Conservation (phyloP, 2,888 invertebrate species). For the Sthenelais limicola region DNA sequence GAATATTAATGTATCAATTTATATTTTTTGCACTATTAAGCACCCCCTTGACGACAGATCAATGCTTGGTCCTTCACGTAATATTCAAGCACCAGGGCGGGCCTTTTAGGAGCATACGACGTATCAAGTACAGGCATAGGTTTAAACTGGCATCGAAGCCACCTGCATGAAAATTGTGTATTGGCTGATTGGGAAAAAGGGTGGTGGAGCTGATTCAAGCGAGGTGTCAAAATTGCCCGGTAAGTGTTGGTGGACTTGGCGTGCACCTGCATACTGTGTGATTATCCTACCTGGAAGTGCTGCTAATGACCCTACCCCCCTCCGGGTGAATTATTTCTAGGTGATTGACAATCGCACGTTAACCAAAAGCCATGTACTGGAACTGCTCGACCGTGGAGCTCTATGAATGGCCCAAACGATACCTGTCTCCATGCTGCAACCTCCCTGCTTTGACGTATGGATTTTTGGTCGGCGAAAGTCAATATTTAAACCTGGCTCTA, state of each 20-base stretch:
- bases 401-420: constrained; percentile 3
- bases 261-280: constrained; percentile 2
- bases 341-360: not conserved
- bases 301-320: constrained; percentile 16
- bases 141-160: too few relatives aligned
- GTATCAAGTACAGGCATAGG: too few relatives aligned
- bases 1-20: too few relatives aligned
- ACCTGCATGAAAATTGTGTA: too few relatives aligned
- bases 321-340: constrained; percentile 1
- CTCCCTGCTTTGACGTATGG: not conserved
- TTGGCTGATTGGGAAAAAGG: not conserved
- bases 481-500: constrained; percentile 23
- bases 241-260: not conserved
- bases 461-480: not conserved
- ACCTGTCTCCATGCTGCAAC: not conserved
- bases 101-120: too few relatives aligned
- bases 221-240: constrained; percentile 33
- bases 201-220: not conserved
- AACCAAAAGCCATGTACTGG: constrained; percentile 1
- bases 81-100: too few relatives aligned
- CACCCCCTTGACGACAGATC: too few relatives aligned
- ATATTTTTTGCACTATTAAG: too few relatives aligned
- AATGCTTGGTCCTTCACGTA: too few relatives aligned
- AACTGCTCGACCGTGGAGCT: not conserved
- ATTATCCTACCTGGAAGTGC: constrained; percentile 30